phyloP scores from a whole-genome alignment of 2,797 vertebrate species.

The Uromys caudimaculatus region DNA sequence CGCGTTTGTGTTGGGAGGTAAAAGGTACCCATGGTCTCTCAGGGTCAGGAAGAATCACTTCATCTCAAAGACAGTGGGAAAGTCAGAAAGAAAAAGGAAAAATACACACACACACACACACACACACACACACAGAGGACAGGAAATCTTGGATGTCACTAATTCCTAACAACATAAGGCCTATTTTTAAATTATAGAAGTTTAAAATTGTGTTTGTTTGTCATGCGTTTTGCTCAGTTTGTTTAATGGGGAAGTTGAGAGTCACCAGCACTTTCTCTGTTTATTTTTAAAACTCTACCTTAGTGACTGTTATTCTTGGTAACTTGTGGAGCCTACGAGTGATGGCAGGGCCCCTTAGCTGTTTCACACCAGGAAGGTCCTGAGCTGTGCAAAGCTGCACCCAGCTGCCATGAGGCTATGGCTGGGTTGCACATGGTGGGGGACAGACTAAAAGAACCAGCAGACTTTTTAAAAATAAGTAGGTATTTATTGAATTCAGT shows the following conservation, averaged over 20 bases:
- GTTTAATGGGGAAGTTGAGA: slow-evolving; percentile 54
- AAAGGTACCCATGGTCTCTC: slow-evolving; percentile 68
- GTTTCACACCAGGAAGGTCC: background rate
- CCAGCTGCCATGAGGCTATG: background rate
- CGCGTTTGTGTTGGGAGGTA: slow-evolving; percentile 59
- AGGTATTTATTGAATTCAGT: too few relatives aligned
- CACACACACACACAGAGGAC: background rate
- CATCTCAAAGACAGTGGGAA: background rate
- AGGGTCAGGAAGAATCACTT: slow-evolving; percentile 55
- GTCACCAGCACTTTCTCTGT: slow-evolving; percentile 5
- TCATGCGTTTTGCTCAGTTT: slow-evolving; percentile 19
- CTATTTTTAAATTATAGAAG: slow-evolving; percentile 10
- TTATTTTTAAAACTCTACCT: slow-evolving; percentile 57
- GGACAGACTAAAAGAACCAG: background rate
- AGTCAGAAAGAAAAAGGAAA: background rate
- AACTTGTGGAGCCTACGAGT: background rate
- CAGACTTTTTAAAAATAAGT: background rate
- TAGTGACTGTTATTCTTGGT: slow-evolving; percentile 39
- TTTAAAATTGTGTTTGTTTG: background rate
- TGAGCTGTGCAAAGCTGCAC: background rate
- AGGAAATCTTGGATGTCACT: background rate
- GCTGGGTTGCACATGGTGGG: too few relatives aligned
- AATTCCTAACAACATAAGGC: slow-evolving; percentile 50
- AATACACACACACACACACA: background rate
- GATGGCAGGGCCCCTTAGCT: background rate